A percentile compares a stretch with the other conserved stretches of the same genome.
phyloP scores from a whole-genome alignment of 2,888 invertebrate species.

The Hirtodrosophila duncani region DNA sequence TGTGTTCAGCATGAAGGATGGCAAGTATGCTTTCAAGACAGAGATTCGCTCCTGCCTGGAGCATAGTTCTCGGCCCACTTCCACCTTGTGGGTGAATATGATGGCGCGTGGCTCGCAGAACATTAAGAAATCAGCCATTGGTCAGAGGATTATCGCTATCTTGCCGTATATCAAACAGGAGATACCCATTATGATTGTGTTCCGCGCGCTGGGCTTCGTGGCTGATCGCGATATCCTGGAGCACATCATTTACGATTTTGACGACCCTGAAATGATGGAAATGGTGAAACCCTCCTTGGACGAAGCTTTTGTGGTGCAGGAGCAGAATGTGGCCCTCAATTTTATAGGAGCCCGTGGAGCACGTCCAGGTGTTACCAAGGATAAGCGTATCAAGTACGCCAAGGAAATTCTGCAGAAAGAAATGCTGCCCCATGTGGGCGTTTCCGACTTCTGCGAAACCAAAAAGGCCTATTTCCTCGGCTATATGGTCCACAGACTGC shows the following conservation, averaged over 20 bases:
- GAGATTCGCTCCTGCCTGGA: constrained; percentile 97
- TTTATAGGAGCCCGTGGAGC: constrained; percentile 99
- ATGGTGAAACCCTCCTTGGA: constrained; percentile 99
- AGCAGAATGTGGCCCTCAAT: constrained; percentile 98
- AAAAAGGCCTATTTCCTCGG: constrained; percentile 99
- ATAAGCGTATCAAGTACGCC: constrained; percentile 99
- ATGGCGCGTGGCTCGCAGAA: constrained; percentile 99
- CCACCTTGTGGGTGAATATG: constrained; percentile 99
- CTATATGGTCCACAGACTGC: constrained; percentile 98
- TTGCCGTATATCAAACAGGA: constrained; percentile 99
- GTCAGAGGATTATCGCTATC: constrained; percentile 98
- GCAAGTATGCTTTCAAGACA: constrained; percentile 98
- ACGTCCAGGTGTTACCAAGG: constrained; percentile 98
- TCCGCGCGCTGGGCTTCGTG: constrained; percentile 98
- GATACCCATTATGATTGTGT: constrained; percentile 99
- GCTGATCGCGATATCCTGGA: constrained; percentile 99
- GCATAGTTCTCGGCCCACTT: constrained; percentile 96
- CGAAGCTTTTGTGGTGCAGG: constrained; percentile 99
- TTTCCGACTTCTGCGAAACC: constrained; percentile 99
- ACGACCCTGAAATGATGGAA: constrained; percentile 99
- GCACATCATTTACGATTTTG: constrained; percentile 99
- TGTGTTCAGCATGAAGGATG: constrained; percentile 99
- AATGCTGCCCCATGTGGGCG: constrained; percentile 99
- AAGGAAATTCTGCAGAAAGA: constrained; percentile 99
- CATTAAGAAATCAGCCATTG: constrained; percentile 99